Evolutionary conservation across 2,113 vertebrate genomes (phyloP), one percentile per base, ranked within the genome.

Genomic region (Thunnus thynnus): DNA sequence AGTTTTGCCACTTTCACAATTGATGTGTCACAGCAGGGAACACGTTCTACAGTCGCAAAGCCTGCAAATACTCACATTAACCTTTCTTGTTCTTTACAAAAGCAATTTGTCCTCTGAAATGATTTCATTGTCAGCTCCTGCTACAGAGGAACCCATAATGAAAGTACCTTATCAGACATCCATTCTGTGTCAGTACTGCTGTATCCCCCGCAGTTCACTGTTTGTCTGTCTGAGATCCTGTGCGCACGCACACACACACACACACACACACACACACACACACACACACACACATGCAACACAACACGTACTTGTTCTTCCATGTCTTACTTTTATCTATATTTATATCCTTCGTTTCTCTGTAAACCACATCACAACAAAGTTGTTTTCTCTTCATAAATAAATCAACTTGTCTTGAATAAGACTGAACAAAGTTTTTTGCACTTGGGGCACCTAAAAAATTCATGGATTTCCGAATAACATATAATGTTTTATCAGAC

Each of bases 21-120:
- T 74, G 78, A 84, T 80, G 78, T 51, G 63, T 72, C 50, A 52
- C 57, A 46, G 54, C 16, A 0, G 52, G 61, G 18, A 71, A 58
- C 60, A 54, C 11, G 12, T 52, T 4, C 27, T 22, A 0, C 27
- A 7, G 54, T 66, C 68, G 32, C 78, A 58, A 61, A 67, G 84
- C 52, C 64, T 44, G 71, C 32, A 73, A 85, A 84, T 1, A 18
- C 75, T 78, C 72, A 73, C 78, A 90, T 88, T 91, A 90, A 90
- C 90, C 90, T 91, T 87, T 82, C 65, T 51, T 90, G 80, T 87
- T 88, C 58, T 71, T 81, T 76, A 54, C 55, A 50, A 83, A 83
- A 86, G 74, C 78, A 62, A 87, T 91, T 85, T 84, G 82, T 91
- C 74, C 72, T 44, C 56, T 10, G 62, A 80, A 87, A 90, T 78